Base-by-base conservation (phyloP, 1,140 invertebrate species). In the Eciton burchellii region DNA sequence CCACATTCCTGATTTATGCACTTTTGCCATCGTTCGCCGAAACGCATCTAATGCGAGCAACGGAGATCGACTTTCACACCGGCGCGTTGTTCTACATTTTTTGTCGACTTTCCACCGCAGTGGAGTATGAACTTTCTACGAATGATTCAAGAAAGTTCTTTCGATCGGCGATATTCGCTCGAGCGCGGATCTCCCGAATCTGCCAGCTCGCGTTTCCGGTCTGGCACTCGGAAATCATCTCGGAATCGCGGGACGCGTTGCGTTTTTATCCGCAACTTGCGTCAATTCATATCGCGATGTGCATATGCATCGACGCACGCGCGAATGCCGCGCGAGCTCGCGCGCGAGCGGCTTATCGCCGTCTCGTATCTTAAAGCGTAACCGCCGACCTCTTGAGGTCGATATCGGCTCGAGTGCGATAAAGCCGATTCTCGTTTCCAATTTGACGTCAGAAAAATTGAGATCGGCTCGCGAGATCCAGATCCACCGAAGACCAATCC, bases 71-170 rank as follows among this genome's bases (percentile, higher is more conserved):
- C 74, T 79, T 79, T 79, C 74, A 56, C 74, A 45, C 12, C 21
- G 49, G 63, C 12, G 26, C n/a, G 62, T 79, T 79, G 74, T 79
- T 79, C 74, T 79, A 79, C 63, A 79, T 79, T 79, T 79, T 79
- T 79, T 79, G 74, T 70, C 74, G 74, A 79, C 74, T 79, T 79
- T 79, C 74, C 74, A 77, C 47, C 52, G 63, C 74, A 21, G 8
- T 35, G 65, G 66, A 79, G 74, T 79, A 79, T 79, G n/a, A 56
- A 79, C 74, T 79, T 79, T 79, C 74, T 79, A 79, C 74, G 29
- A 45, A 79, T 79, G 74, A 79, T 70, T 79, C 49, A 79, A 49
- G 74, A 79, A 79, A 79, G 74, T 56, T 49, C 49, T 35, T 57
- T 57, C 74, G 19, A 79, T 79, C 35, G 29, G 24, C 43, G 16